phyloP scores from a whole-genome alignment of 2,797 vertebrate genomes.

The Sebastolobus altivelis region DNA sequence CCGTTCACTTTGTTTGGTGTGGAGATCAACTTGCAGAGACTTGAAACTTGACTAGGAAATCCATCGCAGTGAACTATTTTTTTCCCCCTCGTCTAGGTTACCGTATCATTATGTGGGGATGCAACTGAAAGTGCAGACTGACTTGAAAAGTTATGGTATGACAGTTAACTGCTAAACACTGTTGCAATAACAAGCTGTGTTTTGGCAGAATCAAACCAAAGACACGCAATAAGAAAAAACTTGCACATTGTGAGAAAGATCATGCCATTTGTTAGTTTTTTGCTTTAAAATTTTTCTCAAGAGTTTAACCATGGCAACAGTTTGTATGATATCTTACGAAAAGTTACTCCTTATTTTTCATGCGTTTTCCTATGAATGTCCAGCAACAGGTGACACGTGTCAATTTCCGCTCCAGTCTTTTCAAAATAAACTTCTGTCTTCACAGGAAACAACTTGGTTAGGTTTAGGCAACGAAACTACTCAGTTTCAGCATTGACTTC shows the following conservation, averaged over 20 bases:
- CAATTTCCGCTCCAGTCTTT: not conserved
- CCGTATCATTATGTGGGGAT: constrained; percentile 7
- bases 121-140: not conserved
- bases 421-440: not conserved
- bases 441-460: not conserved
- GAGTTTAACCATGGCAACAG: not conserved
- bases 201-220: not conserved
- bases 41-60: constrained; percentile 15
- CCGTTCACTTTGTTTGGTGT: not conserved
- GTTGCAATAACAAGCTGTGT: not conserved
- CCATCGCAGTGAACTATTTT: not conserved
- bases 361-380: not conserved
- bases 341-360: too few relatives aligned
- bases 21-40: constrained; percentile 26
- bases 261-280: not conserved
- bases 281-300: not conserved
- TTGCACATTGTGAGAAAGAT: not conserved
- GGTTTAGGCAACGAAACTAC: not conserved
- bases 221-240: not conserved
- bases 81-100: not conserved
- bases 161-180: not conserved
- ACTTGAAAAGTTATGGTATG: constrained; percentile 7
- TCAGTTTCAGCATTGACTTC: too few relatives aligned
- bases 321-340: too few relatives aligned
- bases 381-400: not conserved